These are phyloP conservation scores for Eulimnadia texana DNA, from an alignment of 1,140 invertebrate species.

Conservation along the genomic window DNA sequence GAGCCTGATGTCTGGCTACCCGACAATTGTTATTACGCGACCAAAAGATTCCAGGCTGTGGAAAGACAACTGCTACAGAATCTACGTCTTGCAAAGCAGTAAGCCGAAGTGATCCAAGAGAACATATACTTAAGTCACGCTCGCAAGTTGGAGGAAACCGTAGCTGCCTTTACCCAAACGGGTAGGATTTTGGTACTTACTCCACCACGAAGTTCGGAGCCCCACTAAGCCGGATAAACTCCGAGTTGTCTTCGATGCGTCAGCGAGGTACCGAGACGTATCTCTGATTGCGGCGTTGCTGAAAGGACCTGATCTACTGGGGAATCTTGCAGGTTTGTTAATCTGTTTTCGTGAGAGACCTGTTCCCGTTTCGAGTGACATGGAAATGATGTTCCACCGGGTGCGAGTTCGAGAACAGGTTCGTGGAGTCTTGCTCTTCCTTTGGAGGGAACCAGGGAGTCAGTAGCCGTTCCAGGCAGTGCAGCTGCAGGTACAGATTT, in stretches of 20 bases:
- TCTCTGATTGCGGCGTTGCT: conserved; percentile 15
- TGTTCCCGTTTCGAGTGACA: conserved; percentile 16
- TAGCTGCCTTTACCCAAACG: background rate
- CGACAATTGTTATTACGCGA: background rate
- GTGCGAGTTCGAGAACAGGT: conserved; percentile 16
- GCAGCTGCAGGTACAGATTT: conserved; percentile 18
- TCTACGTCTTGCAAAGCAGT: background rate
- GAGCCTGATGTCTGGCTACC: background rate
- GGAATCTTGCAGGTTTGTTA: conserved; percentile 8
- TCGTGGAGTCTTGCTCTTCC: conserved; percentile 16
- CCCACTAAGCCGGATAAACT: conserved; percentile 18
- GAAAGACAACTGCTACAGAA: background rate
- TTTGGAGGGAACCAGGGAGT: conserved; percentile 18
- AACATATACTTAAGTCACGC: conserved; percentile 6
- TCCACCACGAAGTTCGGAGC: conserved; percentile 17
- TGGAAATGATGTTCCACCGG: conserved; percentile 17
- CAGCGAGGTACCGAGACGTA: conserved; percentile 5
- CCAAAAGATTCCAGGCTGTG: background rate
- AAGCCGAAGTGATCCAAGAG: background rate
- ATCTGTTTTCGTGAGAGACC: conserved; percentile 15
- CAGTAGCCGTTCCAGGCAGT: conserved; percentile 5
- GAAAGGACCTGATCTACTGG: conserved; percentile 16
- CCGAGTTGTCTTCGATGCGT: conserved; percentile 19
- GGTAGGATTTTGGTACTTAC: conserved; percentile 19
- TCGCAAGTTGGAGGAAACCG: background rate